These are phyloP conservation scores for Melanerpes formicivorus DNA, from an alignment of 2,113 vertebrate species.

Conservation along the genomic window DNA sequence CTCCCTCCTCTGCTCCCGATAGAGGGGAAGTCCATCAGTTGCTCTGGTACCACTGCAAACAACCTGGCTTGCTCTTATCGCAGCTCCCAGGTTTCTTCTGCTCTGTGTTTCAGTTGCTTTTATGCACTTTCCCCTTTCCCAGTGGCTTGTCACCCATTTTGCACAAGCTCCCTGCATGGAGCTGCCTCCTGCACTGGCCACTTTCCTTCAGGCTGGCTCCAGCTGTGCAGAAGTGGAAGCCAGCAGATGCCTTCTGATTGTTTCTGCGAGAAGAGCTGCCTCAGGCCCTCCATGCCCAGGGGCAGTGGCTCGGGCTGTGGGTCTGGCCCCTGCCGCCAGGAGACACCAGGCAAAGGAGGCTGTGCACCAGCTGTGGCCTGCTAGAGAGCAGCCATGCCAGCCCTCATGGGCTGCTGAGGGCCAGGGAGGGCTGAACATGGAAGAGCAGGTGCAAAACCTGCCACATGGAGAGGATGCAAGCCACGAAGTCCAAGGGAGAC, in stretches of 20 bases:
- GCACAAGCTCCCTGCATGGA: rapidly evolving
- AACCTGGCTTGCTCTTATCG: not conserved
- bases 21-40: rapidly evolving
- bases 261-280: not conserved
- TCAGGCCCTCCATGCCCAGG: rapidly evolving
- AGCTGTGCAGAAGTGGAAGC: not conserved
- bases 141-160: rapidly evolving
- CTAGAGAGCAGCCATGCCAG: rapidly evolving
- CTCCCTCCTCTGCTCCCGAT: not conserved
- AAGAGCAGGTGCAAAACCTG: not conserved
- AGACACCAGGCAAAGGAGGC: rapidly evolving
- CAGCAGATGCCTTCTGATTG: rapidly evolving
- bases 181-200: not conserved
- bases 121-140: not conserved
- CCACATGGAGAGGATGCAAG: rapidly evolving
- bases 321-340: rapidly evolving
- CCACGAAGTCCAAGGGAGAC: not conserved
- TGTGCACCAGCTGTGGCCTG: rapidly evolving
- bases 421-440: not conserved
- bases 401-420: not conserved
- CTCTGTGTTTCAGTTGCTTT: not conserved
- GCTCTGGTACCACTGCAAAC: not conserved
- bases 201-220: not conserved
- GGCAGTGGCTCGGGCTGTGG: rapidly evolving
- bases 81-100: not conserved